Evolutionary conservation across 2,797 vertebrate genomes (phyloP), one percentile per base, ranked within the genome.

Genomic region (Epinephelus coioides): DNA sequence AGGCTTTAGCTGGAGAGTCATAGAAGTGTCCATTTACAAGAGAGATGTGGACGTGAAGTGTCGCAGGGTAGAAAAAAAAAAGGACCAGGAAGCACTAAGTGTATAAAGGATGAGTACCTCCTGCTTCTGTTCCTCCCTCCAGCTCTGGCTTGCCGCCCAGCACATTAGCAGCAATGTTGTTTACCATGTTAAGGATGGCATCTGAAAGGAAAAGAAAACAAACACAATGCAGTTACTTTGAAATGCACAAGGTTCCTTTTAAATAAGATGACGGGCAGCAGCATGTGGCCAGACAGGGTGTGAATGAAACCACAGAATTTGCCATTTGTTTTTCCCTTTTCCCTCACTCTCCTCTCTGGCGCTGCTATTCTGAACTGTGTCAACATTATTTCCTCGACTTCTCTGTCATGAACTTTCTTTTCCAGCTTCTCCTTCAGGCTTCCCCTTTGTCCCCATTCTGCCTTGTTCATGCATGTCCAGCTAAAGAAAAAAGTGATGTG

Each of bases 141-240:
- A 92, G 85, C 82, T 93, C 96, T 27, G 96, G 94, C 91, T 97
- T 98, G 55, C 96, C 97, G 55, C 98, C 97, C 23, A 99, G 96
- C 82, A 99, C 98, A 65, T 99, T 99, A 91, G 98, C 98, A 91
- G 98, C 98, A 82, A 99, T 99, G 91, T 99, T 99, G 93, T 99
- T 99, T 67, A 99, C 98, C 97, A 99, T 99, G 82, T 96, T 99
- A 49, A 99, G 86, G 90, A 99, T 98, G 78, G 97, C 98, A 95
- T 98, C 98, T 99, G 43, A 67, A 51, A 86, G 43, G 62, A 49
- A 70, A 69, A 72, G 4, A 50, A 51, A 19, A 67, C n/a, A 74
- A 18, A 65, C 17, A 70, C 10, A 54, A 38, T 10, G 5, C 38
- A 73, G 92, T 85, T 63, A 55, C 60, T 81, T 44, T 49, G 7